These are phyloP conservation scores for Metellina segmentata DNA, from an alignment of 2,888 invertebrate species.

Conservation along the genomic window DNA sequence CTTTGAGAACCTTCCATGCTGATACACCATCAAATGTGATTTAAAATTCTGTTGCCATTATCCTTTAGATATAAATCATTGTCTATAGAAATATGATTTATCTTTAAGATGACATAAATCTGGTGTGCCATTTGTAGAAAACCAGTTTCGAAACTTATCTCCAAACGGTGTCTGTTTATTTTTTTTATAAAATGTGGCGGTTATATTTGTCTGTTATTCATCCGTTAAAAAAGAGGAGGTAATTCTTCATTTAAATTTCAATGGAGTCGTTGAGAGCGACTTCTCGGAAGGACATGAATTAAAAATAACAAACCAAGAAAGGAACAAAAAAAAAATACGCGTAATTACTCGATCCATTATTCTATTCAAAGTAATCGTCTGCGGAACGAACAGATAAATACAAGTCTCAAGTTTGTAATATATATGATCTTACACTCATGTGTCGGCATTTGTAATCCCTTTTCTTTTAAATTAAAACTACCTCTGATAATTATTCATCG, in stretches of 20 bases:
- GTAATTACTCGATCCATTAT: slow-evolving; percentile 24
- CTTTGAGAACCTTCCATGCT: too few species aligned
- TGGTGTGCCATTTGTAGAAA: too few species aligned
- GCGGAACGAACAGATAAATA: background rate
- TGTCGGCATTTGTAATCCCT: background rate
- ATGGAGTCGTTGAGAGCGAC: background rate
- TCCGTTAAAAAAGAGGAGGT: background rate
- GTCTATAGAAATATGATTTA: too few species aligned
- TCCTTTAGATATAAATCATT: too few species aligned
- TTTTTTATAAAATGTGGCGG: background rate
- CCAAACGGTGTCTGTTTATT: too few species aligned
- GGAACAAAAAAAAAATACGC: background rate
- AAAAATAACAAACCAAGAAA: background rate
- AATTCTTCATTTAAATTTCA: background rate
- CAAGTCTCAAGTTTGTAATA: background rate
- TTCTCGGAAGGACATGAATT: background rate
- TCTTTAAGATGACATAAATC: too few species aligned
- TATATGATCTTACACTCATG: background rate
- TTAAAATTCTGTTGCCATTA: too few species aligned
- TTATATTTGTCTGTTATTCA: background rate
- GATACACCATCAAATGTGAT: too few species aligned
- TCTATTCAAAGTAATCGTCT: slow-evolving; percentile 11
- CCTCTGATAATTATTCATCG: too few species aligned
- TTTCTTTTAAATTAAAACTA: too few species aligned
- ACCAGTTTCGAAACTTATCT: too few species aligned